Evolutionary conservation across 1,140 invertebrate species (phyloP), one percentile per base, ranked within the genome.

Genomic region (Drepana arcuata): DNA sequence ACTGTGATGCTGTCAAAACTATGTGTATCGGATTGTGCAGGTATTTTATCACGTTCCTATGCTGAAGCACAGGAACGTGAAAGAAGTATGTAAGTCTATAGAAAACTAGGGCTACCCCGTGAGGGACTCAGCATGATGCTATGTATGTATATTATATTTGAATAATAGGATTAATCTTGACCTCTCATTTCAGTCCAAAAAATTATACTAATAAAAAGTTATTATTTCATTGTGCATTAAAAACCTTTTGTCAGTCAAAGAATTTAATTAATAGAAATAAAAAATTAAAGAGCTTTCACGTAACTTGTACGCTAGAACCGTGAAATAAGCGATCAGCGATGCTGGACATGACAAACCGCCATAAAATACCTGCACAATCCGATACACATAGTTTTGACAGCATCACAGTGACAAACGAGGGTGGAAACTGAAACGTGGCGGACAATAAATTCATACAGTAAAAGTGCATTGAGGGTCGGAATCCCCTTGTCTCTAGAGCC

Each of bases 361-460:
- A n/a, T n/a, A n/a, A n/a, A n/a, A n/a, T n/a, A n/a, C n/a, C n/a
- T 21, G 9, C 9, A 4, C 4, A 33, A 53, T 52, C 59, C 38
- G 30, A 60, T 50, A 65, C 61, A 59, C 45, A 59, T 54, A 56
- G 44, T 38, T 60, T 57, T 57, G 60, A 65, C 55, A 57, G 48
- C n/a, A n/a, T n/a, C n/a, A n/a, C 36, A 34, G 43, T 66, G 65
- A 73, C 50, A 67, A 73, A 71, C 60, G 66, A 62, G 50, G 39
- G 31, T 24, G 46, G 41, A 58, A 53, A 63, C 51, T 36, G 50
- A 61, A 70, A 64, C 54, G 55, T 60, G 42, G 51, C 42, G 41
- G 59, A 62, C 63, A 68, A 64, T 63, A 64, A 70, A 74, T 74
- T 74, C 60, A 66, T 70, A 68, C 68, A 71, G 62, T 63, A 75